These are phyloP conservation scores for Botia kubotai DNA, from an alignment of 2,797 vertebrate genomes.

Conservation along the genomic window DNA sequence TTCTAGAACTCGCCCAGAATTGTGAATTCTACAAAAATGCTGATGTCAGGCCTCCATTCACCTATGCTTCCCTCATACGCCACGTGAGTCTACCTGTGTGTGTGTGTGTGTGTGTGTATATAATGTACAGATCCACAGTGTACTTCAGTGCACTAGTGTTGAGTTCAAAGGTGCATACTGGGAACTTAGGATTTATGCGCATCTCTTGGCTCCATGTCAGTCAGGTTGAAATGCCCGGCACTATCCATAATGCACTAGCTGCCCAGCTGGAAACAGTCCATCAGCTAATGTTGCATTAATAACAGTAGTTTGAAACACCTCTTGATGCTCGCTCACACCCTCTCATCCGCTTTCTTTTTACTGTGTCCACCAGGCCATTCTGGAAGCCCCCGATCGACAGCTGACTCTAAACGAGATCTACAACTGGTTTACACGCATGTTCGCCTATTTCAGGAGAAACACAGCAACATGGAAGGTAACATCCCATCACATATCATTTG, in stretches of 20 bases:
- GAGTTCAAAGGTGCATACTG: constrained; percentile 23
- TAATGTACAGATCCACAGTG: constrained; percentile 7
- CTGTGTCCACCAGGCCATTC: constrained; percentile 85
- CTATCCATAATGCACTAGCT: constrained; percentile 48
- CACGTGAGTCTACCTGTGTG: constrained; percentile 82
- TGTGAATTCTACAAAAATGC: constrained; percentile 99
- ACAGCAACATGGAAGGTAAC: constrained; percentile 98
- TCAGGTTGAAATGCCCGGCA: constrained; percentile 45
- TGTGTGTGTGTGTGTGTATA: constrained; percentile 17
- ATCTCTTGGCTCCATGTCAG: constrained; percentile 41
- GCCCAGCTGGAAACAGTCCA: constrained; percentile 52
- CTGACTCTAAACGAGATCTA: constrained; percentile 99
- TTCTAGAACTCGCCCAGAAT: constrained; percentile 96
- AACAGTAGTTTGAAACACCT: constrained; percentile 60
- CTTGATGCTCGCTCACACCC: constrained; percentile 55
- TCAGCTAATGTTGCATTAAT: constrained; percentile 62
- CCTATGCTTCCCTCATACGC: constrained; percentile 97
- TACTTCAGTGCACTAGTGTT: constrained; percentile 7
- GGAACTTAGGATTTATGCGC: constrained; percentile 51
- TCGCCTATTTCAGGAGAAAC: constrained; percentile 99
- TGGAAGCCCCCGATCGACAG: constrained; percentile 98
- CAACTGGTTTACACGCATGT: constrained; percentile 99
- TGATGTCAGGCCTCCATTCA: constrained; percentile 97
- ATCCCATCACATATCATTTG: constrained; percentile 43
- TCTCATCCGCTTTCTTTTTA: constrained; percentile 65